Evolutionary conservation across 2,888 invertebrate species (phyloP).

Genomic region (Epinotia bilunana): DNA sequence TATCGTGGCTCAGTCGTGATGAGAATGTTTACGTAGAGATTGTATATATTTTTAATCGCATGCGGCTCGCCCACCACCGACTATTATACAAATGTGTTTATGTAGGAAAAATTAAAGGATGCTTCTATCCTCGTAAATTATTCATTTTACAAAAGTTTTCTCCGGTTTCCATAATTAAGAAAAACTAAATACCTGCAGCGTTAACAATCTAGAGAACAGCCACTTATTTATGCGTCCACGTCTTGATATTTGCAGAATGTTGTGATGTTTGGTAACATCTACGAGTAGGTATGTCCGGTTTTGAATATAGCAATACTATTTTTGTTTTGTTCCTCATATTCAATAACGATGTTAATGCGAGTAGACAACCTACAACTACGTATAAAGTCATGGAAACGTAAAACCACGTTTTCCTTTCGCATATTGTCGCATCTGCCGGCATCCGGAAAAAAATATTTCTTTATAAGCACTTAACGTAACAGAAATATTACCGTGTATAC

Average conservation of each 20-base stretch:
- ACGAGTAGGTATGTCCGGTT: background rate
- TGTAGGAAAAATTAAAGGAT: conserved; percentile 31
- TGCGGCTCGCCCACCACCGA: conserved; percentile 28
- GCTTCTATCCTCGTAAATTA: conserved; percentile 31
- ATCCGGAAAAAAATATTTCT: conserved; percentile 34
- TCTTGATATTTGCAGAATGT: conserved; percentile 10
- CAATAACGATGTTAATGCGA: background rate
- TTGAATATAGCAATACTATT: background rate
- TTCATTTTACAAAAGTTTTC: conserved; percentile 33
- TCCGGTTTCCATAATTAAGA: conserved; percentile 22
- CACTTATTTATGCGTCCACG: background rate
- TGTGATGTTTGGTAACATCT: background rate
- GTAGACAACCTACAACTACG: conserved; percentile 7
- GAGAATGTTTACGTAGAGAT: conserved; percentile 42
- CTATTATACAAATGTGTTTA: conserved; percentile 40
- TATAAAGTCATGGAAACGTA: conserved; percentile 1
- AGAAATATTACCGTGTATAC: conserved; percentile 25
- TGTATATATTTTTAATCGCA: conserved; percentile 48
- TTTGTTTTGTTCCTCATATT: background rate
- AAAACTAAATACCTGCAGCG: background rate
- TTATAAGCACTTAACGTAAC: conserved; percentile 24
- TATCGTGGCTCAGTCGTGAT: conserved; percentile 46
- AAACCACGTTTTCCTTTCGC: conserved; percentile 15
- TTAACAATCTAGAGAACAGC: background rate
- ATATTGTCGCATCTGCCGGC: conserved; percentile 21